Conservation (phyloP, 2,888 invertebrate genomes). For the Tetramorium bicarinatum region DNA sequence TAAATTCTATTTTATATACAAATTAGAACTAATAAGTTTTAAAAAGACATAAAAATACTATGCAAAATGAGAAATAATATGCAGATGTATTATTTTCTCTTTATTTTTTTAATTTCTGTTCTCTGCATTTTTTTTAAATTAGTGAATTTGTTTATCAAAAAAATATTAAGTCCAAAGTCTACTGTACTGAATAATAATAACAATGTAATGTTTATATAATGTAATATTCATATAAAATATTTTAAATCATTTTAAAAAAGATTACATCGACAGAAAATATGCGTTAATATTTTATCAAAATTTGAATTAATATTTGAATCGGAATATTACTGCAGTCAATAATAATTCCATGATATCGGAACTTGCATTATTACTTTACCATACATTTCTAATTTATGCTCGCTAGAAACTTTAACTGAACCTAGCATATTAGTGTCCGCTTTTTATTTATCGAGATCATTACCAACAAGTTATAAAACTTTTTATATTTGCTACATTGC, state of each 20-base stretch:
- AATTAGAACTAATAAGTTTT: not conserved
- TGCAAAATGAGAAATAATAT: not conserved
- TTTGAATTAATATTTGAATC: conserved; percentile 33
- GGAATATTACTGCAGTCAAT: not conserved
- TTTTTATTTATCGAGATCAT: not conserved
- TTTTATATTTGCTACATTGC: conserved; percentile 7
- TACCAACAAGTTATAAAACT: not conserved
- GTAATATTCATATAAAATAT: conserved; percentile 17
- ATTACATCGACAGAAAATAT: conserved; percentile 23
- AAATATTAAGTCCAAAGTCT: not conserved
- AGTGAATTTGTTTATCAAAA: not conserved
- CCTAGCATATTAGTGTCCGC: not conserved
- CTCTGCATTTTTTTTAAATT: not conserved
- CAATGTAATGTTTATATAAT: not conserved
- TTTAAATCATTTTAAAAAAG: not conserved
- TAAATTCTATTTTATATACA: conserved; percentile 15
- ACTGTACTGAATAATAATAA: conserved; percentile 18
- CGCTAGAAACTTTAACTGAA: not conserved
- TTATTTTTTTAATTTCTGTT: not conserved
- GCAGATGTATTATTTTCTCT: not conserved
- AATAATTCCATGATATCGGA: not conserved
- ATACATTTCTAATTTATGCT: conserved; percentile 15
- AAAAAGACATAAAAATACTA: not conserved
- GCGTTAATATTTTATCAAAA: conserved; percentile 32
- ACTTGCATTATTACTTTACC: not conserved